These are phyloP conservation scores for Hyposoter dolosus DNA, from an alignment of 2,888 invertebrate genomes.

Conservation along the genomic window DNA sequence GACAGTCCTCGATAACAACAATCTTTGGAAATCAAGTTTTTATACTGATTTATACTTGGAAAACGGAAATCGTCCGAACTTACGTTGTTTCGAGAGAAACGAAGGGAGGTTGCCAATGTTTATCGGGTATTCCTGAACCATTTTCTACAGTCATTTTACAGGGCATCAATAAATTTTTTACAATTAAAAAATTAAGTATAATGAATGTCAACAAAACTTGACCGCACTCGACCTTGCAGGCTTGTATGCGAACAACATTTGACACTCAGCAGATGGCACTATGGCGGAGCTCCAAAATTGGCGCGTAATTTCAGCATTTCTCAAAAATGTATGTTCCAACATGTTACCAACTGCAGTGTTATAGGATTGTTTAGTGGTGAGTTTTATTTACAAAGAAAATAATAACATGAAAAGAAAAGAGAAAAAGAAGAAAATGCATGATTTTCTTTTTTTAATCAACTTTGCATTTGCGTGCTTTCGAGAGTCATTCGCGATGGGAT, in stretches of 20 bases:
- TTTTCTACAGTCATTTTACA: conserved; percentile 84
- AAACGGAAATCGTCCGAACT: conserved; percentile 78
- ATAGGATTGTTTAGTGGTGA: no score
- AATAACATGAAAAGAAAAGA: no score
- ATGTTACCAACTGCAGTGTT: no score
- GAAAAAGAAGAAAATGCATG: no score
- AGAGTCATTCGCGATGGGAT: no score
- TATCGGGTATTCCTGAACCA: conserved; percentile 92
- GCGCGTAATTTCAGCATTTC: not conserved
- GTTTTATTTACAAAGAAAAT: no score
- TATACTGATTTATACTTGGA: not conserved
- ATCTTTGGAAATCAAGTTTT: not conserved
- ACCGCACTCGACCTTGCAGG: not conserved
- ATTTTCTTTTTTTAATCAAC: no score
- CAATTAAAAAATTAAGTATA: not conserved
- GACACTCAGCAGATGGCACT: not conserved
- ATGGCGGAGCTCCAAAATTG: not conserved
- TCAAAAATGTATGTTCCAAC: not conserved
- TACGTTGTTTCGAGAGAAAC: conserved; percentile 94
- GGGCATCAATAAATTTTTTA: not conserved
- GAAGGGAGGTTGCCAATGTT: conserved; percentile 95
- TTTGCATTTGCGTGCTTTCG: no score
- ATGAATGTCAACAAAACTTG: not conserved
- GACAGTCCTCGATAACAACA: not conserved
- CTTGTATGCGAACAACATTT: not conserved